Evolutionary conservation across 2,113 vertebrate genomes (phyloP).

Genomic region (Heterochromis multidens): DNA sequence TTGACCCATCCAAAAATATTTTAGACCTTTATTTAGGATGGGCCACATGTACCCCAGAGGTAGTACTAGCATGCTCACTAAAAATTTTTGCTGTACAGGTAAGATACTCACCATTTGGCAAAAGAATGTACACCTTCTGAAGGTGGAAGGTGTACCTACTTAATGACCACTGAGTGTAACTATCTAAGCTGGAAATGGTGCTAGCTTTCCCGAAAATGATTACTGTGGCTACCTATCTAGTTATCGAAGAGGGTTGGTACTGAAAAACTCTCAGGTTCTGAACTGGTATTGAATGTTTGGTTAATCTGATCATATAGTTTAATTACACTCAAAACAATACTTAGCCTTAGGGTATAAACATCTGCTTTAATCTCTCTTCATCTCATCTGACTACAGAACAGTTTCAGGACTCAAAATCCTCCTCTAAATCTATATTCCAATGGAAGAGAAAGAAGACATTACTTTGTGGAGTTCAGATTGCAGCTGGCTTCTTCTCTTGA

Average conservation of each 20-base stretch:
- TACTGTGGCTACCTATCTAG: not conserved
- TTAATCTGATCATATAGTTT: not conserved
- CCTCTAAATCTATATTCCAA: not conserved
- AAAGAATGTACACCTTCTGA: not conserved
- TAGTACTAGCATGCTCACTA: not conserved
- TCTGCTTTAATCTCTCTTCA: not conserved
- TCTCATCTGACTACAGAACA: not conserved
- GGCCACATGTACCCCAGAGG: not conserved
- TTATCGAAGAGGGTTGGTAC: not conserved
- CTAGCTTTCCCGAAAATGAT: not conserved
- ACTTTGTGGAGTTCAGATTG: constrained; percentile 9
- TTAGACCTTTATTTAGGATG: not conserved
- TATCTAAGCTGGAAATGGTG: not conserved
- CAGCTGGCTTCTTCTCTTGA: constrained; percentile 40
- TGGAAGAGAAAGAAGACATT: constrained; percentile 17
- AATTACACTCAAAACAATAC: not conserved
- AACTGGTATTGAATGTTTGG: not conserved
- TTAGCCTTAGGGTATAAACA: not conserved
- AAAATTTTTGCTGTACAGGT: not conserved
- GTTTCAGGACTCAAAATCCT: not conserved
- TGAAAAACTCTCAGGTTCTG: not conserved
- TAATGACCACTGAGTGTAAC: not conserved
- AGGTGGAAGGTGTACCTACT: not conserved
- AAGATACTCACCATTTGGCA: not conserved
- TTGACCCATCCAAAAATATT: not conserved